Evolutionary conservation across 2,888 invertebrate genomes (phyloP).

Genomic region (Drosophila parthenogenetica): DNA sequence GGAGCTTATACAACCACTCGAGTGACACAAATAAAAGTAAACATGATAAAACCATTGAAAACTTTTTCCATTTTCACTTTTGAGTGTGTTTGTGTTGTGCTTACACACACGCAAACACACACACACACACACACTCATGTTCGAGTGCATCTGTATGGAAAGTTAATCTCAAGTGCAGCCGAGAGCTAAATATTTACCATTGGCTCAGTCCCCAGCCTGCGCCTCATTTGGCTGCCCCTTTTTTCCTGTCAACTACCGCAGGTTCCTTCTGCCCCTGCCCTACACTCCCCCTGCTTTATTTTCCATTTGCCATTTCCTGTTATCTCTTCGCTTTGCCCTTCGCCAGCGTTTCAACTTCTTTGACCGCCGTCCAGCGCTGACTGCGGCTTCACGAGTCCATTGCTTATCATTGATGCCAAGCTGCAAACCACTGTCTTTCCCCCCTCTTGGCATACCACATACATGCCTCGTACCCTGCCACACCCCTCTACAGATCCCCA

Average conservation of each 20-base stretch:
- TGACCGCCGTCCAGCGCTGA: slow-evolving; percentile 49
- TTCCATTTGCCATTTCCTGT: background rate
- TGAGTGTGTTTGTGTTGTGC: slow-evolving; percentile 77
- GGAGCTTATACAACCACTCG: slow-evolving; percentile 78
- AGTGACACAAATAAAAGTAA: slow-evolving; percentile 80
- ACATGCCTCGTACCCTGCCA: background rate
- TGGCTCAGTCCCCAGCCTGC: slow-evolving; percentile 37
- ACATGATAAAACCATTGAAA: slow-evolving; percentile 80
- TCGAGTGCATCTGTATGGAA: slow-evolving; percentile 55
- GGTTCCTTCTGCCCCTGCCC: background rate
- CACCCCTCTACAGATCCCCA: background rate
- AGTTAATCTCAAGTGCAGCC: slow-evolving; percentile 81
- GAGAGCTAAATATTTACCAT: slow-evolving; percentile 78
- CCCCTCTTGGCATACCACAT: background rate
- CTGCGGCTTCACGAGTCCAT: slow-evolving; percentile 44
- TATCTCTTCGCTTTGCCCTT: background rate
- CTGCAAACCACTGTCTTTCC: slow-evolving; percentile 10
- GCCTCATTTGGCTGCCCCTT: slow-evolving; percentile 20
- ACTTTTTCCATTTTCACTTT: slow-evolving; percentile 81
- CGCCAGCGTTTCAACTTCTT: slow-evolving; percentile 48
- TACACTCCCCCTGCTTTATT: background rate
- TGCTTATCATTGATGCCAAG: slow-evolving; percentile 58
- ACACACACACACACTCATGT: slow-evolving; percentile 5
- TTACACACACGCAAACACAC: slow-evolving; percentile 37
- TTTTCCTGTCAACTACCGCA: background rate